Conservation (phyloP, 2,888 invertebrate genomes). For the Cistogaster globosa region DNA sequence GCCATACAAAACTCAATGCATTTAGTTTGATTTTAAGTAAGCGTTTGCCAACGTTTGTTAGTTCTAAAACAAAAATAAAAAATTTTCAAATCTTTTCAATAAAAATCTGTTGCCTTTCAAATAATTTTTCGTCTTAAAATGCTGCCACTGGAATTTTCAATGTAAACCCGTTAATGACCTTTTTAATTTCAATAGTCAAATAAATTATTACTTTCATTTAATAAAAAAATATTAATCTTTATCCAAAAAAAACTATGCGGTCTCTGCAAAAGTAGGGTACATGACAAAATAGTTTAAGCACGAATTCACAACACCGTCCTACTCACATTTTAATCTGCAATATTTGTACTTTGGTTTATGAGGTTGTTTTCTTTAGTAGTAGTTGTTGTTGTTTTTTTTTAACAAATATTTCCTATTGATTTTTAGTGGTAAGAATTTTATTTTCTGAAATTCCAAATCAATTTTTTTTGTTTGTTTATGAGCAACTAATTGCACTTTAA, state of each 20-base stretch:
- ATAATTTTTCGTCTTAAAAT: no score
- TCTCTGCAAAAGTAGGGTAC: conserved; percentile 10
- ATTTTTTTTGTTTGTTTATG: conserved; percentile 20
- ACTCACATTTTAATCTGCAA: conserved; percentile 36
- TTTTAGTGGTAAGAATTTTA: conserved; percentile 41
- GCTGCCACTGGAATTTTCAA: no score
- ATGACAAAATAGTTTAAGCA: background rate
- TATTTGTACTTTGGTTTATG: conserved; percentile 43
- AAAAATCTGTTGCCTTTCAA: no score
- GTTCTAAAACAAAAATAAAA: no score
- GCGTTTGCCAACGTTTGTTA: no score
- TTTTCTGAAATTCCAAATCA: background rate
- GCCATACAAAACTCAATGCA: no score
- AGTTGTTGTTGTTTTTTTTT: background rate
- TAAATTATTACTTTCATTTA: no score
- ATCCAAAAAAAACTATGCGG: background rate
- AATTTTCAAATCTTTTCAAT: no score
- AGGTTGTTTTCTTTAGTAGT: conserved; percentile 53
- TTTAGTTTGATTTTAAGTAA: no score
- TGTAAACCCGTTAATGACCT: no score
- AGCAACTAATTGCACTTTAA: conserved; percentile 7
- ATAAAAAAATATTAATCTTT: background rate
- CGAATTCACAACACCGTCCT: conserved; percentile 8
- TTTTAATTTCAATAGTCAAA: no score
- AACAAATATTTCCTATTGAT: conserved; percentile 34